Evolutionary conservation across 1,140 invertebrate species (phyloP).

Genomic region (Teleogryllus occipitalis): DNA sequence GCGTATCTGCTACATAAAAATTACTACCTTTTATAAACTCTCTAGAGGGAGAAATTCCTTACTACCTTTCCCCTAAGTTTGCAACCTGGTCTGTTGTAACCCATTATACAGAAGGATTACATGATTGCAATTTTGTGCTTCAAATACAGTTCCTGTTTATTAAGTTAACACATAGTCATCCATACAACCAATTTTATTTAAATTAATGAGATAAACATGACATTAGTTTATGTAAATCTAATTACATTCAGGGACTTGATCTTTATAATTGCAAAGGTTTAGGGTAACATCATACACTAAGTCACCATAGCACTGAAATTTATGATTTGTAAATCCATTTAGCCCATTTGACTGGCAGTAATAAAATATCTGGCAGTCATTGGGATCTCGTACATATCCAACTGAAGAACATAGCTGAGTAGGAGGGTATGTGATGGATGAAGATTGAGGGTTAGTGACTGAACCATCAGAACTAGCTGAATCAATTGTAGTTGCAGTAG

Average conservation of each 20-base stretch:
- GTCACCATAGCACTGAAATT: slow-evolving; percentile 12
- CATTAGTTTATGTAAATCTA: background rate
- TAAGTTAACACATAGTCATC: too few species aligned
- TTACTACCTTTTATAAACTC: too few species aligned
- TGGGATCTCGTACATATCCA: slow-evolving; percentile 25
- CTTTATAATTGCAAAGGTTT: slow-evolving; percentile 13
- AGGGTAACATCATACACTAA: slow-evolving; percentile 15
- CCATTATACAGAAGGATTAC: too few species aligned
- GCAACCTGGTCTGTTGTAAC: too few species aligned
- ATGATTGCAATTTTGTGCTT: too few species aligned
- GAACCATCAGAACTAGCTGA: background rate
- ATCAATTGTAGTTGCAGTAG: too few species aligned
- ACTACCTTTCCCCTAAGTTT: too few species aligned
- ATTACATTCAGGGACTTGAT: slow-evolving; percentile 5
- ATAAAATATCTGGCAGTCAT: slow-evolving; percentile 26
- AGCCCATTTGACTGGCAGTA: slow-evolving; percentile 15
- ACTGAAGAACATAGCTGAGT: slow-evolving; percentile 18
- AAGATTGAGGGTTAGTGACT: background rate
- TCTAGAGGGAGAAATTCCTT: too few species aligned
- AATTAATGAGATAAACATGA: too few species aligned
- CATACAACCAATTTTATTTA: too few species aligned
- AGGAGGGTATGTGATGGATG: background rate
- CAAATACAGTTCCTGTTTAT: too few species aligned
- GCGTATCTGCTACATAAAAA: too few species aligned
- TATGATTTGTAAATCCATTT: background rate